Percentiles rank a stretch among this genome's conserved stretches.
Conservation (phyloP, 2,888 invertebrate species). For the Physocephala rufipes region DNA sequence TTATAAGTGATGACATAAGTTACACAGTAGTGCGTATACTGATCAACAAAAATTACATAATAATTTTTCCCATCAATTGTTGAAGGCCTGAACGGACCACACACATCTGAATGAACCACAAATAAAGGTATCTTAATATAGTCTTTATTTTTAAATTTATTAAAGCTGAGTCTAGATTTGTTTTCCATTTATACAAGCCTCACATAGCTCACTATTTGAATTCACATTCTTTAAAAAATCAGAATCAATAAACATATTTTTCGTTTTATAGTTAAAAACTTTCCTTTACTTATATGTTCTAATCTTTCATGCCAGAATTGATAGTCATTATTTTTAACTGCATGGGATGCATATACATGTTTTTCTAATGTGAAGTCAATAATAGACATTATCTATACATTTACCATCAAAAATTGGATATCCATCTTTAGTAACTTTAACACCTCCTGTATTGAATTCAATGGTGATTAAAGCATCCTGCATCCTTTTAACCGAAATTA, state of each 20-base stretch:
- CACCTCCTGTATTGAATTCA: conserved; percentile 39
- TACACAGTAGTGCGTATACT: conserved; percentile 56
- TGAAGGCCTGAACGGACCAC: conserved; percentile 48
- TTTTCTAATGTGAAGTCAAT: conserved; percentile 33
- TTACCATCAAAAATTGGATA: conserved; percentile 34
- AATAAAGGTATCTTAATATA: too few species aligned
- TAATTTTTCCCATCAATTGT: conserved; percentile 56
- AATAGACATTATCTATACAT: conserved; percentile 36
- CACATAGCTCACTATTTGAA: conserved; percentile 49
- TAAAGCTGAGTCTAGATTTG: conserved; percentile 53
- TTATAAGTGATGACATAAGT: conserved; percentile 53
- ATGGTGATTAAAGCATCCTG: conserved; percentile 49
- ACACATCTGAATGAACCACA: conserved; percentile 56
- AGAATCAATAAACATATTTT: conserved; percentile 42
- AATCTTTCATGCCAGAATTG: conserved; percentile 46
- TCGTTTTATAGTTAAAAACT: conserved; percentile 45
- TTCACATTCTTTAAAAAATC: conserved; percentile 35
- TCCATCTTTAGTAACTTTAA: conserved; percentile 51
- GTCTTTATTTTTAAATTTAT: conserved; percentile 48
- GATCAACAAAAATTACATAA: conserved; percentile 57
- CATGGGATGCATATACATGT: conserved; percentile 22
- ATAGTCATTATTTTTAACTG: conserved; percentile 28
- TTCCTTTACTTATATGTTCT: conserved; percentile 43
- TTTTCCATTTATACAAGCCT: conserved; percentile 52
- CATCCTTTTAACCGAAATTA: conserved; percentile 51